Percentiles rank a stretch among this genome's conserved stretches.
phyloP scores from a whole-genome alignment of 2,888 invertebrate species.

The Pristionchus arcanus region DNA sequence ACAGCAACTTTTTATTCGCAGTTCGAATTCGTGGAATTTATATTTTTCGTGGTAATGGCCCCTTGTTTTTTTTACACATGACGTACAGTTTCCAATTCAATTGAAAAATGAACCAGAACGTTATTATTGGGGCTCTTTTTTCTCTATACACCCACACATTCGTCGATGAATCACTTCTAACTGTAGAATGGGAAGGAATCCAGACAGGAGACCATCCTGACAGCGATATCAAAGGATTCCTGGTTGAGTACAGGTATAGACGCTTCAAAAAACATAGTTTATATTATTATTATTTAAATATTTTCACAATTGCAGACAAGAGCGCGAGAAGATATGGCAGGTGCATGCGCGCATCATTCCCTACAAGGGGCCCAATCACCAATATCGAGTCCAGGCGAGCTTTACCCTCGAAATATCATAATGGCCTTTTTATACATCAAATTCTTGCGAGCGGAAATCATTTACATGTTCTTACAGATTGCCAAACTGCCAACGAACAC shows the following conservation, averaged over 20 bases:
- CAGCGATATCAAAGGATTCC: slow-evolving; percentile 77
- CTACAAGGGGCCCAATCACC: slow-evolving; percentile 79
- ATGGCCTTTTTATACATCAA: background rate
- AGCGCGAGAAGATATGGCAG: slow-evolving; percentile 76
- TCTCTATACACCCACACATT: too few species aligned
- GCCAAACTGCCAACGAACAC: slow-evolving; percentile 78
- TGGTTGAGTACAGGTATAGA: slow-evolving; percentile 77
- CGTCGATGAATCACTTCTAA: slow-evolving; percentile 73
- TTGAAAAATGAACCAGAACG: too few species aligned
- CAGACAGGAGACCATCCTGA: slow-evolving; percentile 78
- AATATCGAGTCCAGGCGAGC: slow-evolving; percentile 77
- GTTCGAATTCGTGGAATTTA: too few species aligned
- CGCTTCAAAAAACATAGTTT: too few species aligned
- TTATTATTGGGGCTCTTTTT: too few species aligned
- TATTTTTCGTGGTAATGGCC: too few species aligned
- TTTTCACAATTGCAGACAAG: slow-evolving; percentile 66
- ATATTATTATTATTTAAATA: too few species aligned
- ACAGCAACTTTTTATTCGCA: too few species aligned
- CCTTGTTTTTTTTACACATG: too few species aligned
- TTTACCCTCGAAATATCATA: too few species aligned
- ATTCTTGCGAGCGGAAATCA: too few species aligned
- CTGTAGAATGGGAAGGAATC: slow-evolving; percentile 80
- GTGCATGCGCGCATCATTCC: slow-evolving; percentile 79
- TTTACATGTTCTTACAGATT: slow-evolving; percentile 66
- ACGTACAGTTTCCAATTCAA: too few species aligned